Base-by-base conservation (phyloP, 2,888 invertebrate genomes). In the Itoplectis maculator region DNA sequence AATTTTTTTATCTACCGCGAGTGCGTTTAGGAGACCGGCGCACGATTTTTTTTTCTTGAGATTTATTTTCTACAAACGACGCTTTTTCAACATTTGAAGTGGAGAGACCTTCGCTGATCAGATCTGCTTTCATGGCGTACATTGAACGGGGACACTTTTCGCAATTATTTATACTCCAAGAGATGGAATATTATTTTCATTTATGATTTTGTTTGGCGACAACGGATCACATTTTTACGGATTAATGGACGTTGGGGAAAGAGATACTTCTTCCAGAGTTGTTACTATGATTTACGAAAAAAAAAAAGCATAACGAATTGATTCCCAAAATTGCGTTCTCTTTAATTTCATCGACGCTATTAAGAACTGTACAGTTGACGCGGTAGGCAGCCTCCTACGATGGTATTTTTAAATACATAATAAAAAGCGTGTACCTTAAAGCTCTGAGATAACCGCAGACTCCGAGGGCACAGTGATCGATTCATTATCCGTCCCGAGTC, bases 371-470 rank as follows among this genome's bases (percentile, higher is more conserved):
- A 72, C 69, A 65, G 49, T 75, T 69, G 65, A 70, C 66, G 56
- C 51, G 65, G 56, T 56, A 49, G 68, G 47, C 77, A 81, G 81
- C 61, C 65, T 76, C 77, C 66, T 61, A 66, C 49, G 45, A 74
- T 78, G 56, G 66, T 79, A 79, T 75, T 82, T 82, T 82, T 75
- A 75, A 74, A 74, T 59, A 20, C 49, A 74, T 13, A 61, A 66
- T 51, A 59, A 74, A n/a, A 59, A 72, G 63, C 42, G 51, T 78
- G 65, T 82, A 82, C 74, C 69, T 74, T 70, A 59, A 78, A 70
- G 70, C 74, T 78, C 54, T 47, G 40, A 56, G 59, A 78, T 70
- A 78, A 65, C 15, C 69, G 20, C 63, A 63, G 29, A 23, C 66
- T 51, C 49, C 42, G 37, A 45, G 56, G 42, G 47, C 29, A n/a